Percentiles rank a stretch among this genome's conserved stretches.
Evolutionary conservation across 2,797 vertebrate species (phyloP).

Genomic region (Gymnothorax javanicus): DNA sequence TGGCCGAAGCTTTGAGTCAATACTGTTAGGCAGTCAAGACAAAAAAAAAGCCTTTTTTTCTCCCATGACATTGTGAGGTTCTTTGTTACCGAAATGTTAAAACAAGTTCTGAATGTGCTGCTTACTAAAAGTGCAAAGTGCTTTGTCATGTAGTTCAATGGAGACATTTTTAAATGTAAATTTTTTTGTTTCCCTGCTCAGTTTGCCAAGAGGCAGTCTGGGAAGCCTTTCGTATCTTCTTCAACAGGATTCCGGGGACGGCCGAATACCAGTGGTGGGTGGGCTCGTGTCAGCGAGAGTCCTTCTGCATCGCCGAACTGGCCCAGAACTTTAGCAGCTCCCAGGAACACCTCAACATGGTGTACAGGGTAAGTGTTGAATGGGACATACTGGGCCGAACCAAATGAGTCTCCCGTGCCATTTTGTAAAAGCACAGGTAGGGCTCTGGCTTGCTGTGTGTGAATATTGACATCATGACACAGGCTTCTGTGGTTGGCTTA

Average conservation of each 20-base stretch:
- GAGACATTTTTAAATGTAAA: neutral
- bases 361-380: constrained; percentile 74
- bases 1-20: neutral
- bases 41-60: neutral
- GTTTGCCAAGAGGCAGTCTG: constrained; percentile 94
- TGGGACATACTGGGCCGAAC: neutral
- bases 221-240: constrained; percentile 92
- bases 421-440: neutral
- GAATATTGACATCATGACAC: neutral
- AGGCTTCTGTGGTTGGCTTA: too few relatives aligned
- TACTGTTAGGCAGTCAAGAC: neutral
- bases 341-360: constrained; percentile 82
- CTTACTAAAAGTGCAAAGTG: neutral
- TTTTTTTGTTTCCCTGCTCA: constrained; percentile 50
- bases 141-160: neutral
- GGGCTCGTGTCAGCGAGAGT: constrained; percentile 81
- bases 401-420: neutral
- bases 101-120: neutral
- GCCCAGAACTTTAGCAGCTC: constrained; percentile 89
- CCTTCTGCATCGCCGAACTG: constrained; percentile 86
- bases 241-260: constrained; percentile 86
- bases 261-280: constrained; percentile 89
- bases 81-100: neutral
- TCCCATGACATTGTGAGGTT: neutral
- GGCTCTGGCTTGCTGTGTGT: neutral